phyloP scores from a whole-genome alignment of 1,140 invertebrate species.

The Drosophila cardini region DNA sequence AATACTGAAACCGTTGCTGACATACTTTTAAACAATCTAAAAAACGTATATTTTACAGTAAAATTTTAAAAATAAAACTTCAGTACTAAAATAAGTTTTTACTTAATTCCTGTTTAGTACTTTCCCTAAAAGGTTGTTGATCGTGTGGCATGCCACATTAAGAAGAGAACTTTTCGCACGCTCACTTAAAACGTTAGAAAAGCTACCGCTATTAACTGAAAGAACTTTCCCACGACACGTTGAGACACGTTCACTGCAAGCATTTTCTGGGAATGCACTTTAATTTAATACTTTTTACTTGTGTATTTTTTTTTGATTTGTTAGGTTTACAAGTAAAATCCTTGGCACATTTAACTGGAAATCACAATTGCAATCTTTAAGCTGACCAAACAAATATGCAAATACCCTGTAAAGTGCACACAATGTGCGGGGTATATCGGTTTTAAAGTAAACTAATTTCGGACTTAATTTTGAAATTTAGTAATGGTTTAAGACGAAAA shows the following conservation, averaged over 20 bases:
- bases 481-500: no score
- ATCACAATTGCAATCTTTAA: slow-evolving; percentile 12
- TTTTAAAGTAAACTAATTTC: neutral
- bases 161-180: slow-evolving; percentile 20
- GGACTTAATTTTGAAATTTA: no score
- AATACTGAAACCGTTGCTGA: no score
- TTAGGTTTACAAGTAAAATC: neutral
- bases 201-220: neutral
- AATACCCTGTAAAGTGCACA: neutral
- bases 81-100: no score
- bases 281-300: neutral
- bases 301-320: neutral
- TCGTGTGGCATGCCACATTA: no score
- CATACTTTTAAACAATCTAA: no score
- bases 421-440: neutral
- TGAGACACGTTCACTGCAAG: neutral
- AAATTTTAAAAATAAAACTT: no score
- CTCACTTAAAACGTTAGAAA: slow-evolving; percentile 22
- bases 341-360: slow-evolving; percentile 38
- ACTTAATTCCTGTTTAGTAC: neutral
- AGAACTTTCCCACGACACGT: neutral
- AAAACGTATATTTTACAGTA: no score
- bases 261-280: neutral
- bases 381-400: slow-evolving; percentile 16
- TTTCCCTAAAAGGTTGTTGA: neutral